These are phyloP conservation scores for Spatula clypeata DNA, from an alignment of 2,797 vertebrate genomes.

Conservation along the genomic window DNA sequence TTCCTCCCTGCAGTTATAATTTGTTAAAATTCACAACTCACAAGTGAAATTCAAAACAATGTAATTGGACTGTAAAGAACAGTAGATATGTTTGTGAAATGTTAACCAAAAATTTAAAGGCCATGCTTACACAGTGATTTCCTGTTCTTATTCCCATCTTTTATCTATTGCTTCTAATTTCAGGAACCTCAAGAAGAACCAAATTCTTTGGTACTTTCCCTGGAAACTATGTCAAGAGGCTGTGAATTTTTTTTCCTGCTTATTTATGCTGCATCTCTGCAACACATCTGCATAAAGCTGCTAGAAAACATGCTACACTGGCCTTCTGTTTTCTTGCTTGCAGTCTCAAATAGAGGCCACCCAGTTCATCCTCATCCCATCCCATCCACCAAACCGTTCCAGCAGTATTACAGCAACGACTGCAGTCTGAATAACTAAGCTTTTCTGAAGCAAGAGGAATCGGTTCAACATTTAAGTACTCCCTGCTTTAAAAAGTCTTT, in stretches of 20 bases:
- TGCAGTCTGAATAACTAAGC: constrained; percentile 7
- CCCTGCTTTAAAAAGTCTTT: constrained; percentile 32
- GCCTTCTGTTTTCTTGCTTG: constrained; percentile 78
- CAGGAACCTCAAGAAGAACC: constrained; percentile 97
- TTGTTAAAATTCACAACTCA: not conserved
- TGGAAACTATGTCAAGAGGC: constrained; percentile 98
- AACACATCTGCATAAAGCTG: constrained; percentile 78
- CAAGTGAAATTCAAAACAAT: not conserved
- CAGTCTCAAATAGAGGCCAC: constrained; percentile 62
- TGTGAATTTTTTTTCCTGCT: constrained; percentile 87
- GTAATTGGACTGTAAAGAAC: not conserved
- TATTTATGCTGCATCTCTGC: constrained; percentile 81
- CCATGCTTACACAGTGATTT: not conserved
- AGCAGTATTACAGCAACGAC: constrained; percentile 68
- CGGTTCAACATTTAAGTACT: not conserved
- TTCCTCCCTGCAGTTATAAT: not conserved
- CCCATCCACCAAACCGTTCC: constrained; percentile 63
- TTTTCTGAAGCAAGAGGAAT: constrained; percentile 49
- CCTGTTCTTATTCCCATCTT: constrained; percentile 54
- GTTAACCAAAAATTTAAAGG: not conserved
- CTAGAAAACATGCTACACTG: constrained; percentile 78
- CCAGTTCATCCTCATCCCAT: constrained; percentile 72
- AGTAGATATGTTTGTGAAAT: not conserved
- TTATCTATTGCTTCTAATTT: constrained; percentile 82
- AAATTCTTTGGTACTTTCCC: constrained; percentile 99